A percentile compares a stretch with the other conserved stretches of the same genome.
Conservation (phyloP, 2,797 vertebrate genomes). For the Poeciliopsis turneri region DNA sequence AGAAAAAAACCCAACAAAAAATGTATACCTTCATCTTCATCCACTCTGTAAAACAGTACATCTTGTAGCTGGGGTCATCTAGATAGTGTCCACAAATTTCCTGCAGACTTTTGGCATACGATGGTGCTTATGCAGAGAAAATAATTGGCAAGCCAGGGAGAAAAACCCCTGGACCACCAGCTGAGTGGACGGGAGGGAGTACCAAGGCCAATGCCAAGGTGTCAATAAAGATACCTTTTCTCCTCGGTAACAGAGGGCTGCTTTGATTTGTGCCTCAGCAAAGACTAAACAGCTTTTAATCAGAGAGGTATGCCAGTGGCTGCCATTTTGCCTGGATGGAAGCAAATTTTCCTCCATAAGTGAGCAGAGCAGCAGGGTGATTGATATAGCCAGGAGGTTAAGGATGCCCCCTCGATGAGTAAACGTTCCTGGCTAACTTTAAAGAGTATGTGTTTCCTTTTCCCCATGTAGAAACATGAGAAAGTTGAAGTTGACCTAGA, state of each 20-base stretch:
- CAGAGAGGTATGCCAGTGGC: constrained; percentile 23
- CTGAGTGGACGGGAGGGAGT: constrained; percentile 36
- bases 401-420: constrained; percentile 50
- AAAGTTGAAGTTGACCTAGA: constrained; percentile 41
- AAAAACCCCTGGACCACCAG: constrained; percentile 61
- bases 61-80: constrained; percentile 49
- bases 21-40: constrained; percentile 10
- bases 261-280: constrained; percentile 59
- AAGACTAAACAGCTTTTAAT: constrained; percentile 40
- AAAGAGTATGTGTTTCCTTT: constrained; percentile 57
- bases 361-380: constrained; percentile 42
- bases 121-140: constrained; percentile 58
- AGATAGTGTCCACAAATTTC: constrained; percentile 62
- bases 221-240: constrained; percentile 66
- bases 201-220: constrained; percentile 67
- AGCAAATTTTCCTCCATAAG: constrained; percentile 30
- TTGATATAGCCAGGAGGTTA: constrained; percentile 76
- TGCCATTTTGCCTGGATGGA: constrained; percentile 63
- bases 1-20: constrained; percentile 2
- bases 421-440: constrained; percentile 60
- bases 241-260: constrained; percentile 43
- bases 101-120: constrained; percentile 61
- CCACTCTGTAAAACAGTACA: constrained; percentile 22
- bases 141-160: constrained; percentile 49
- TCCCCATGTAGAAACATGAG: constrained; percentile 59